Evolutionary conservation across 2,888 invertebrate genomes (phyloP).

Genomic region (Cerastis leucographa): DNA sequence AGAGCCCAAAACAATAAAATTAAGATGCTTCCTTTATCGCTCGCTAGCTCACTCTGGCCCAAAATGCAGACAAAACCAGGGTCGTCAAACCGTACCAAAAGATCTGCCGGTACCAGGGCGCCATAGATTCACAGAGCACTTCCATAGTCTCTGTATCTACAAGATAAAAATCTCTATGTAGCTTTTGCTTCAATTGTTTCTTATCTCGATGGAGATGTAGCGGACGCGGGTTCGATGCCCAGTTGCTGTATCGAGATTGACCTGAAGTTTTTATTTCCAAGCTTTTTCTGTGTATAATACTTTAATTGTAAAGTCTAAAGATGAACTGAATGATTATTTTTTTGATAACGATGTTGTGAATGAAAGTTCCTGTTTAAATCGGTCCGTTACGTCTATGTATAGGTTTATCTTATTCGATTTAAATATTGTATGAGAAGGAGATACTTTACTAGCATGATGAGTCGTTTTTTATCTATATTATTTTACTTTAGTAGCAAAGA

Average conservation of each 20-base stretch:
- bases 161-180: constrained; percentile 65
- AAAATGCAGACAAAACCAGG: constrained; percentile 27
- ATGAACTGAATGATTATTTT: constrained; percentile 39
- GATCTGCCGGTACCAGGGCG: constrained; percentile 60
- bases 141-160: constrained; percentile 53
- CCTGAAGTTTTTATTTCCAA: constrained; percentile 26
- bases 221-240: constrained; percentile 79
- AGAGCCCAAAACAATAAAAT: not conserved
- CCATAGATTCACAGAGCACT: constrained; percentile 61
- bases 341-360: constrained; percentile 31
- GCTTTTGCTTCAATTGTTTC: constrained; percentile 81
- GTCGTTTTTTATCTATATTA: no score
- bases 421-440: not conserved
- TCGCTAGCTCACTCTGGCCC: constrained; percentile 1
- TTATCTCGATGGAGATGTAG: constrained; percentile 79
- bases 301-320: constrained; percentile 59
- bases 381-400: constrained; percentile 28
- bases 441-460: constrained; percentile 5
- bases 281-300: constrained; percentile 48
- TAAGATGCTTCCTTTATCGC: not conserved
- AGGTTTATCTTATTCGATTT: constrained; percentile 2
- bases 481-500: no score
- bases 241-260: constrained; percentile 54
- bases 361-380: constrained; percentile 9
- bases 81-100: constrained; percentile 49